A percentile compares a stretch with the other conserved stretches of the same genome.
phyloP scores from a whole-genome alignment of 2,797 vertebrate genomes.

The Lagodon rhomboides region DNA sequence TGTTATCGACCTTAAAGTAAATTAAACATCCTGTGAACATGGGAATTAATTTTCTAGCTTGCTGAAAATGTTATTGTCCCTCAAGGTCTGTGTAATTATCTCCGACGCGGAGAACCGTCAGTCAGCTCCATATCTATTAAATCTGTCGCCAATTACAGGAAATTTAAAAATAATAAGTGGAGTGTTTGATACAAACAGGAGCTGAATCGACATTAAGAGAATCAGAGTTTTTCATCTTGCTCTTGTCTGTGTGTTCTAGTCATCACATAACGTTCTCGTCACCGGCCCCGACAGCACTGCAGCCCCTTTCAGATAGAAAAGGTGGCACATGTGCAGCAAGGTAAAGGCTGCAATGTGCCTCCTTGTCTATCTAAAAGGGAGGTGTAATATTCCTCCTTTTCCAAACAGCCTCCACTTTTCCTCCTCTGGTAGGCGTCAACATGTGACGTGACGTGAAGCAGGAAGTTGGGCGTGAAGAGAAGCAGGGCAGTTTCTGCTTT shows the following conservation, averaged over 20 bases:
- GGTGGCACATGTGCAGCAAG: too few species aligned
- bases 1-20: constrained; percentile 60
- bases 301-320: too few species aligned
- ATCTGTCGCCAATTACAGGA: constrained; percentile 38
- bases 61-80: constrained; percentile 58
- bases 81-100: constrained; percentile 61
- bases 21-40: constrained; percentile 55
- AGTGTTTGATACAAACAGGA: constrained; percentile 31
- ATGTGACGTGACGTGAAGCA: too few species aligned
- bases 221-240: neutral
- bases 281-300: too few species aligned
- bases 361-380: too few species aligned
- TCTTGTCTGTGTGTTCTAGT: neutral
- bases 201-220: constrained; percentile 24
- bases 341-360: too few species aligned
- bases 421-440: too few species aligned
- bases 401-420: too few species aligned
- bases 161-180: constrained; percentile 25
- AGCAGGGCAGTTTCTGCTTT: too few species aligned
- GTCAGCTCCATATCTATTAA: constrained; percentile 68
- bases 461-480: too few species aligned
- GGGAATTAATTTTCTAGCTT: constrained; percentile 61
- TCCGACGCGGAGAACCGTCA: constrained; percentile 46
- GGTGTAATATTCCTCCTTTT: too few species aligned
- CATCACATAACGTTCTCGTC: too few species aligned